These are phyloP conservation scores for Taenaris catops DNA, from an alignment of 2,888 invertebrate genomes.

Conservation along the genomic window DNA sequence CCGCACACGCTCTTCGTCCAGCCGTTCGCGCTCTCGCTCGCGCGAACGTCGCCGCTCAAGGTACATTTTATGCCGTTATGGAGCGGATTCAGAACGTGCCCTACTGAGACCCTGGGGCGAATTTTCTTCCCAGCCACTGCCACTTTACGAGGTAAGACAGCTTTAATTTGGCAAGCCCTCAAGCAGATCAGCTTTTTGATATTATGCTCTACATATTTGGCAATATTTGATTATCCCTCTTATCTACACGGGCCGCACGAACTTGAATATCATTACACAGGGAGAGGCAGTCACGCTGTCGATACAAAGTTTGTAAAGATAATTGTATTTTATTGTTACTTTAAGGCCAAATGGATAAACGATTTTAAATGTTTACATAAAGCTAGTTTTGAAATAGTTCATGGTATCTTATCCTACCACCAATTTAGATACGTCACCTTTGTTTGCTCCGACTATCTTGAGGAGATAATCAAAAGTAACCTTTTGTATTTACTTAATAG, in stretches of 20 bases:
- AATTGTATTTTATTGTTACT: conserved; percentile 31
- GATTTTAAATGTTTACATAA: conserved; percentile 14
- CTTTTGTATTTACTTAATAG: conserved; percentile 38
- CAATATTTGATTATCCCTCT: conserved; percentile 42
- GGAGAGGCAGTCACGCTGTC: conserved; percentile 37
- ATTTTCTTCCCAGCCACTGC: conserved; percentile 50
- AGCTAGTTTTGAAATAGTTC: conserved; percentile 20
- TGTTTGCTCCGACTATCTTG: conserved; percentile 42
- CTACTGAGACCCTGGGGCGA: conserved; percentile 61
- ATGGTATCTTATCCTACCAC: conserved; percentile 34
- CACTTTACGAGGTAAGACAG: conserved; percentile 59
- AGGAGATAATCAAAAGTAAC: conserved; percentile 36
- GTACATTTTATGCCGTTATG: too few species aligned
- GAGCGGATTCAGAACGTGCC: conserved; percentile 61
- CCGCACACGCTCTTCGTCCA: too few species aligned
- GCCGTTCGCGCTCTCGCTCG: too few species aligned
- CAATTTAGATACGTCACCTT: conserved; percentile 33
- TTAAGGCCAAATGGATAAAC: conserved; percentile 15
- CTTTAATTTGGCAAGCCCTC: conserved; percentile 26
- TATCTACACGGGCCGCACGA: conserved; percentile 39
- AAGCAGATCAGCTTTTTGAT: conserved; percentile 46
- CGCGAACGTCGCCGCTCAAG: too few species aligned
- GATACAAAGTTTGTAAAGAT: conserved; percentile 30
- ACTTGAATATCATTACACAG: conserved; percentile 33
- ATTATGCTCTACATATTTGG: conserved; percentile 54